Evolutionary conservation across 2,797 vertebrate genomes (phyloP).

Genomic region (Falco berigora): DNA sequence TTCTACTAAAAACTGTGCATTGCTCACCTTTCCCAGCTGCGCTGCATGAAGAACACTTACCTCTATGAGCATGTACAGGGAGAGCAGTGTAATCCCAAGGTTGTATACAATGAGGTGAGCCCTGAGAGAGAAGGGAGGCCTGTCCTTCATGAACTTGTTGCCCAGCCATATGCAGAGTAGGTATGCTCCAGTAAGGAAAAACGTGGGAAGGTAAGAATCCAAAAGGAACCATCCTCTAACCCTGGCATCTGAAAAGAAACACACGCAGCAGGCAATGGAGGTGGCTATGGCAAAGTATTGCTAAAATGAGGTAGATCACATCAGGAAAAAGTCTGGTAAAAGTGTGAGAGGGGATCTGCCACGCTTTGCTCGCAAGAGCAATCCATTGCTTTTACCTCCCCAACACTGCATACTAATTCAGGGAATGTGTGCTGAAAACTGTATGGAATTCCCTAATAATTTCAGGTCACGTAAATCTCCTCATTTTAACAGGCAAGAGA

Average conservation of each 20-base stretch:
- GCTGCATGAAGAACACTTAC: constrained; percentile 57
- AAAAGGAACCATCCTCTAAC: constrained; percentile 86
- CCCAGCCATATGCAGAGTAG: constrained; percentile 81
- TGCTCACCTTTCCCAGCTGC: not conserved
- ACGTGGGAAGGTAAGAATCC: constrained; percentile 84
- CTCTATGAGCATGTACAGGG: constrained; percentile 84
- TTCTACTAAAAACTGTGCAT: not conserved
- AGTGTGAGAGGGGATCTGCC: not conserved
- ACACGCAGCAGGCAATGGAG: not conserved
- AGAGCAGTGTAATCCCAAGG: constrained; percentile 81
- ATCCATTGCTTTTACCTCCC: not conserved
- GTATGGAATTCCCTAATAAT: not conserved
- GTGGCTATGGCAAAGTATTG: not conserved
- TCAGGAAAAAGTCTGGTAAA: not conserved
- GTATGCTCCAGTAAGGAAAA: constrained; percentile 78
- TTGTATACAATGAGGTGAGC: constrained; percentile 80
- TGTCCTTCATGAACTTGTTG: constrained; percentile 80
- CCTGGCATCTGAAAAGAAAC: constrained; percentile 76
- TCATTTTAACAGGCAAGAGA: not conserved
- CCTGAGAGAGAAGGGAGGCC: constrained; percentile 79
- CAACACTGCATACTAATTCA: not conserved
- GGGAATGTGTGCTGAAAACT: not conserved
- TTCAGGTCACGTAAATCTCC: not conserved
- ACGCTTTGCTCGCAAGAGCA: not conserved
- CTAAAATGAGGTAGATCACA: not conserved